Percentiles rank a stretch among this genome's conserved stretches.
phyloP scores from a whole-genome alignment of 2,797 vertebrate genomes.

The Dipus sagitta region DNA sequence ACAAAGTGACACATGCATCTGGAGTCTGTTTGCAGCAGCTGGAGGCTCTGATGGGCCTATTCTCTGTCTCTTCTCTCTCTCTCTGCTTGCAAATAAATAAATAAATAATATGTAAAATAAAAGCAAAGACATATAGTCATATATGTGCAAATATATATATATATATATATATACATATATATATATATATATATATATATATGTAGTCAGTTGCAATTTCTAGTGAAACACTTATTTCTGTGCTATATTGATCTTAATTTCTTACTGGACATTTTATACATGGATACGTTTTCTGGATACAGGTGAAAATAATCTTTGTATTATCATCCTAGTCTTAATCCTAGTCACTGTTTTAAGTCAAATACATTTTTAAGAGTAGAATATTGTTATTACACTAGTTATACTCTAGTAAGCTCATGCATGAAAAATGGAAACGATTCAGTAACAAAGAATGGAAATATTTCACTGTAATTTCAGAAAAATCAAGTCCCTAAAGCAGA shows the following conservation, averaged over 20 bases:
- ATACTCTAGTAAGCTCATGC: constrained; percentile 24
- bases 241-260: constrained; percentile 31
- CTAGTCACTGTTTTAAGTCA: background rate
- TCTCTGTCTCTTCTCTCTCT: too few species aligned
- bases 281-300: too few species aligned
- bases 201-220: background rate
- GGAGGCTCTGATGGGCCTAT: too few species aligned
- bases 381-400: constrained; percentile 34
- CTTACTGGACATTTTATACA: constrained; percentile 39
- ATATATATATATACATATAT: too few species aligned
- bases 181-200: too few species aligned
- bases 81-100: too few species aligned
- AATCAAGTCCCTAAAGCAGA: constrained; percentile 27
- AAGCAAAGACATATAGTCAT: too few species aligned
- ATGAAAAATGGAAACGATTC: constrained; percentile 35
- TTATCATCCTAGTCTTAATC: background rate
- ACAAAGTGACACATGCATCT: too few species aligned
- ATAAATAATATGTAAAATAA: too few species aligned
- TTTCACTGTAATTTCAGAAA: constrained; percentile 55
- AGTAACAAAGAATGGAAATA: constrained; percentile 45
- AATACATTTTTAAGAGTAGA: background rate
- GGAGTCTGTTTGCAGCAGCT: too few species aligned
- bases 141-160: too few species aligned
- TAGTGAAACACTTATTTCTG: constrained; percentile 43
- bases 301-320: too few species aligned